phyloP scores from a whole-genome alignment of 2,113 vertebrate genomes.

The Hippocampus guttulatus region DNA sequence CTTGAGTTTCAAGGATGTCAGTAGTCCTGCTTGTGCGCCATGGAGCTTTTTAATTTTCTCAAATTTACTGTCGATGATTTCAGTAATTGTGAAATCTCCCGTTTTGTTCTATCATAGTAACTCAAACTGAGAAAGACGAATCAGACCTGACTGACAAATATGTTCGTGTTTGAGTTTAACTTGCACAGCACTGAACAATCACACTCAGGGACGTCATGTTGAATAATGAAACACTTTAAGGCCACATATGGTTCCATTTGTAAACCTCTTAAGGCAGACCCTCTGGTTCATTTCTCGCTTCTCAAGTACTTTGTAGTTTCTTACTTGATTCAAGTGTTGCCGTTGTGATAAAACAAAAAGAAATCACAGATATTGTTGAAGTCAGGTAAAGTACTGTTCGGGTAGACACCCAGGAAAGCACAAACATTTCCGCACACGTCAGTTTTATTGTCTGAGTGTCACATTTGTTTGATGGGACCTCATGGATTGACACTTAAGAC shows the following conservation, averaged over 20 bases:
- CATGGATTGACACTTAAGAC: not conserved
- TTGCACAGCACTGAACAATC: not conserved
- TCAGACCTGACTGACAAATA: not conserved
- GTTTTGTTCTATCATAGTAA: not conserved
- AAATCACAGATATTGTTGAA: not conserved
- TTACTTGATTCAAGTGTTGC: not conserved
- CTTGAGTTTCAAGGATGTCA: not conserved
- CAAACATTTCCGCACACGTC: too few species aligned
- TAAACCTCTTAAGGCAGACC: slow-evolving; percentile 6
- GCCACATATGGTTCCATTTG: slow-evolving; percentile 3
- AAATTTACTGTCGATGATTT: not conserved
- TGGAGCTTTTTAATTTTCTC: not conserved
- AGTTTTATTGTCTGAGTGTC: too few species aligned
- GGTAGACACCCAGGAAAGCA: not conserved
- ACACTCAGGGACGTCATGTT: slow-evolving; percentile 15
- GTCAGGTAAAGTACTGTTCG: not conserved
- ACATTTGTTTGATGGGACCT: not conserved
- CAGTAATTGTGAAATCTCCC: not conserved
- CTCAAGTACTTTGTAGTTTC: not conserved
- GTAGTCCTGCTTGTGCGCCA: not conserved
- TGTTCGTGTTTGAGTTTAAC: not conserved
- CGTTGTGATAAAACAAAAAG: not conserved
- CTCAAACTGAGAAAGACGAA: not conserved
- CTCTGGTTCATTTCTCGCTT: not conserved
- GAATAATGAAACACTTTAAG: slow-evolving; percentile 19